Base-by-base conservation (phyloP, 2,797 vertebrate genomes). In the Australoheros facetus region DNA sequence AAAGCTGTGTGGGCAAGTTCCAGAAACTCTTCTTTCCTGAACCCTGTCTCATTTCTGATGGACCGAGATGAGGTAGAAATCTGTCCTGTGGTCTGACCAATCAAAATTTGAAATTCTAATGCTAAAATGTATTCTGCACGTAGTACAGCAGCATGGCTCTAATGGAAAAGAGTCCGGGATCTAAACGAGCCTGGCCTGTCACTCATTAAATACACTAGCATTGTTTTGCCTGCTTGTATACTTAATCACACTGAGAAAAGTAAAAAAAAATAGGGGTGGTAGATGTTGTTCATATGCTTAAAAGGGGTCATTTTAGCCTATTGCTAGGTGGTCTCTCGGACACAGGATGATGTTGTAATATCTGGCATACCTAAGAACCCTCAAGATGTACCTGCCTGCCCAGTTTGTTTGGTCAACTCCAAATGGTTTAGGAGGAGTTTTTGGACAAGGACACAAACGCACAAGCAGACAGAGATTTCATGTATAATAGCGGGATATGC, bases 11-110 rank as follows among this genome's bases (percentile, higher is more conserved):
- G 42, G 42, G 42, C 19, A 45, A 69, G 39, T 3, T 3, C 39
- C 23, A 48, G 3, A 13, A 51, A 51, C 26, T 13, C 42, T 69
- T 51, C 26, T 28, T 69, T 51, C 28, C 26, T 69, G 62, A 26
- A 69, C 16, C 42, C 28, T 1, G 5, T 17, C 62, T 19, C 17
- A 28, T 66, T 48, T 28, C 0, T 1, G 39, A 28, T 2, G 23
- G 14, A 1, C 23, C 3, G 8, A 45, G 9, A 64, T 0, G 2
- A 64, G 26, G 7, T 10, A 42, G 13, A 10, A 42, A 10, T 26
- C 37, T 0, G 13, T 42, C 37, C 37, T 26, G 60, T 12, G 39
- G 39, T 45, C 3, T 5, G 60, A 64, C 17, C 17, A 66, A 66
- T 48, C 23, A 66, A 26, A 64, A 64, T 45, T 21, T 64, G 37